Evolutionary conservation across 2,113 vertebrate genomes (phyloP).

Genomic region (Cromileptes altivelis): DNA sequence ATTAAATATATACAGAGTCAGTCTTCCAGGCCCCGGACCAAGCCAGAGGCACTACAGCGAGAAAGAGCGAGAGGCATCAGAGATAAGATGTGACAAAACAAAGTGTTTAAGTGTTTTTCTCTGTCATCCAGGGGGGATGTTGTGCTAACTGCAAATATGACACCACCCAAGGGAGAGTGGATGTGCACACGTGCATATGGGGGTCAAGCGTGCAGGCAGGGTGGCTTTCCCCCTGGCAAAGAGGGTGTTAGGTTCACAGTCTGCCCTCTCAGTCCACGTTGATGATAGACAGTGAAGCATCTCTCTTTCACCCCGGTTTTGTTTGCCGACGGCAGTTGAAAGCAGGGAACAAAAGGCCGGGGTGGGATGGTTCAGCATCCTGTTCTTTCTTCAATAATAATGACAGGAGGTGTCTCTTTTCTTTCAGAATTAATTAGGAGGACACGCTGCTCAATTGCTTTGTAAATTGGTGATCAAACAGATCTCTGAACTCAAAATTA

Average conservation of each 20-base stretch:
- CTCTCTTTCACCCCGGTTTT: conserved; percentile 64
- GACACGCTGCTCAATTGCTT: conserved; percentile 35
- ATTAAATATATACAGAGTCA: conserved; percentile 60
- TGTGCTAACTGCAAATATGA: conserved; percentile 61
- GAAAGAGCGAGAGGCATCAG: conserved; percentile 2
- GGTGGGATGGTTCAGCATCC: conserved; percentile 27
- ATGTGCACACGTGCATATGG: conserved; percentile 14
- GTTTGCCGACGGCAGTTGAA: conserved; percentile 59
- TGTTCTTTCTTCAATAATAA: conserved; percentile 37
- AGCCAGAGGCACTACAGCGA: conserved; percentile 19
- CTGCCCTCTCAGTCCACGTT: conserved; percentile 20
- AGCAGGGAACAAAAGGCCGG: conserved; percentile 52
- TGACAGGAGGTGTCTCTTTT: conserved; percentile 56
- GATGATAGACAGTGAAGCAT: conserved; percentile 61
- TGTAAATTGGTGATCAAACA: conserved; percentile 54
- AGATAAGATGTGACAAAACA: conserved; percentile 28
- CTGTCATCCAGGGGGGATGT: conserved; percentile 15
- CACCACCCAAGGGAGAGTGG: conserved; percentile 59
- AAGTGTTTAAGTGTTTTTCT: conserved; percentile 40
- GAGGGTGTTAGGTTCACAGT: conserved; percentile 69
- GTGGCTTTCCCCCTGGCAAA: conserved; percentile 62
- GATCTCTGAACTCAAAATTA: conserved; percentile 41
- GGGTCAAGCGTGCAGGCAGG: conserved; percentile 28
- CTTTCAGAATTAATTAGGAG: conserved; percentile 64
- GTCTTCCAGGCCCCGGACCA: conserved; percentile 8